A percentile compares a stretch with the other conserved stretches of the same genome.
Conservation (phyloP, 2,797 vertebrate genomes). For the Lepilemur ruficaudatus region DNA sequence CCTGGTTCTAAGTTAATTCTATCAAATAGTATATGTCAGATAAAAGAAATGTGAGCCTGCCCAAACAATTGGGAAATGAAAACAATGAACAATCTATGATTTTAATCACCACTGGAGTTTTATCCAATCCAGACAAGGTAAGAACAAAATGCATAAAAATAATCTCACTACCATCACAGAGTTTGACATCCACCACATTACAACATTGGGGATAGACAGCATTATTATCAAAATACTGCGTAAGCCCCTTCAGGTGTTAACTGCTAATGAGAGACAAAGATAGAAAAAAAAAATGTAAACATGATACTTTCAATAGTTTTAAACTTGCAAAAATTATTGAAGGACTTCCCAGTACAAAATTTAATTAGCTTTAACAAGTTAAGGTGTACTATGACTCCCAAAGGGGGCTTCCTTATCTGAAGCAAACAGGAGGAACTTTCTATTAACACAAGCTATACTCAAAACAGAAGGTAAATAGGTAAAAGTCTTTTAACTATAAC, state of each 20-base stretch:
- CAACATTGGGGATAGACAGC: neutral
- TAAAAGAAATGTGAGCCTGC: conserved; percentile 32
- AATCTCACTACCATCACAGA: neutral
- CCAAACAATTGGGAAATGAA: conserved; percentile 34
- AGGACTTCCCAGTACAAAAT: conserved; percentile 38
- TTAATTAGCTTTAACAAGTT: conserved; percentile 61
- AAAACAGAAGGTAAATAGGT: conserved; percentile 34
- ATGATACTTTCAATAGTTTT: conserved; percentile 32
- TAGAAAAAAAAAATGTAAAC: conserved; percentile 19
- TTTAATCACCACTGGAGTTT: conserved; percentile 2
- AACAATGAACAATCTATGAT: conserved; percentile 31
- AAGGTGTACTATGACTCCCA: conserved; percentile 46
- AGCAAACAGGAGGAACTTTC: conserved; percentile 56
- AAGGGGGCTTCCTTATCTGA: conserved; percentile 45
- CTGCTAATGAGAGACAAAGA: neutral
- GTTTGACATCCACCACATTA: neutral
- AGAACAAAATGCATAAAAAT: conserved; percentile 12
- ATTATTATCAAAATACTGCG: conserved; percentile 1
- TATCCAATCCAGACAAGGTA: conserved; percentile 43
- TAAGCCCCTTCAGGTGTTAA: neutral
- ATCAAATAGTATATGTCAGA: conserved; percentile 20
- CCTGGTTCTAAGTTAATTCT: conserved; percentile 48
- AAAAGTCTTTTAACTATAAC: conserved; percentile 56
- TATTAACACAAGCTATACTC: conserved; percentile 25
- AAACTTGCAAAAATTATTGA: conserved; percentile 52